Evolutionary conservation across 1,140 invertebrate genomes (phyloP).

Genomic region (Eupristina koningsbergeri): DNA sequence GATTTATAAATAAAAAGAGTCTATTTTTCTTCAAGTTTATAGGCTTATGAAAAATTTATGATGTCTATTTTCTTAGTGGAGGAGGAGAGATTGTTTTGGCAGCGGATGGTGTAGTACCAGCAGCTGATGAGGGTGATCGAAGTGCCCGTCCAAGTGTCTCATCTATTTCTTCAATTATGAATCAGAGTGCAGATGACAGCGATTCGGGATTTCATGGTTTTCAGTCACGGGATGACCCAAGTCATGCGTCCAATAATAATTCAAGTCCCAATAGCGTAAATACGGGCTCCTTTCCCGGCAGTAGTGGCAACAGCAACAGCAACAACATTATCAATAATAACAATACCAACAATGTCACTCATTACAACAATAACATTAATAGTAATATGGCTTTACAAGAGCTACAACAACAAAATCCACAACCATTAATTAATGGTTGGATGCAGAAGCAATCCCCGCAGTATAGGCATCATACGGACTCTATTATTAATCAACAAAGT

Average conservation of each 20-base stretch:
- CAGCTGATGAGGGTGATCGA: constrained; percentile 60
- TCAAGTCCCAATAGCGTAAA: constrained; percentile 67
- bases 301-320: constrained; percentile 63
- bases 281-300: constrained; percentile 66
- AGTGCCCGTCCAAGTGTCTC: constrained; percentile 70
- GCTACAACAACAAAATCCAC: constrained; percentile 47
- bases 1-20: too few relatives aligned
- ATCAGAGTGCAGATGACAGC: constrained; percentile 75
- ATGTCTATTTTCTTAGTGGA: constrained; percentile 10
- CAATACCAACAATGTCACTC: constrained; percentile 51
- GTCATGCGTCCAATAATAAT: constrained; percentile 66
- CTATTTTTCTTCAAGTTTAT: too few relatives aligned
- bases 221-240: constrained; percentile 70
- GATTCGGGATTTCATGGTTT: constrained; percentile 77
- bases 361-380: constrained; percentile 37
- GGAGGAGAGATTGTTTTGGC: constrained; percentile 57
- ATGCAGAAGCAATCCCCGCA: constrained; percentile 64
- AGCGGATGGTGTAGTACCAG: constrained; percentile 50
- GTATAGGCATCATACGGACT: constrained; percentile 50
- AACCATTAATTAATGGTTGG: constrained; percentile 65
- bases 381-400: constrained; percentile 40
- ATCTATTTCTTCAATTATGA: constrained; percentile 72
- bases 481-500: constrained; percentile 50
- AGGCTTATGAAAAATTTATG: neutral
- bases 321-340: constrained; percentile 56